Evolutionary conservation across 2,113 vertebrate species (phyloP), one percentile per base, ranked within the genome.

Genomic region (Proteles cristata): DNA sequence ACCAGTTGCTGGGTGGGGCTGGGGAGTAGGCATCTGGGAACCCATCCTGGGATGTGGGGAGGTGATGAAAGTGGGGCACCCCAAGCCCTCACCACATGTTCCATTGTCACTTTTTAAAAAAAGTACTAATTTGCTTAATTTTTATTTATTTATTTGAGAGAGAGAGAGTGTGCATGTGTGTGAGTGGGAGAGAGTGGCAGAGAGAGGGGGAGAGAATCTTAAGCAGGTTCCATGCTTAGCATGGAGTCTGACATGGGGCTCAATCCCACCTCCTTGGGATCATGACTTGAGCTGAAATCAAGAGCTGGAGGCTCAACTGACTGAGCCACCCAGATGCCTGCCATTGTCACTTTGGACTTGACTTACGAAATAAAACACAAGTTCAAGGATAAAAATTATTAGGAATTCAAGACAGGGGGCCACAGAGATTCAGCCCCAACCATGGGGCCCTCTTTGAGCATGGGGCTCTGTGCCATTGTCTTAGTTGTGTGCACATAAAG

Each of bases 401-500:
- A 80, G 35, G 43, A 87, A 53, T 81, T 90, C 65, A 80, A 80
- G 39, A 39, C 25, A 35, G 16, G 6, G 43, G 43, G 43, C 9
- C 4, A 1, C 28, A 73, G 79, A 93, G 25, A 16, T 61, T 50
- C 35, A 61, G 28, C 11, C 26, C 43, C 55, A 66, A 74, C 58
- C 17, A 11, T 4, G 2, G 6, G 31, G 31, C 0, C 33, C 26
- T 28, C 8, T 83, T 89, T 55, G 63, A 79, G 31, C 45, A 16
- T 5, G 33, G 16, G 35, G 76, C 7, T 2, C 50, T 73, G 26
- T 2, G 50, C 7, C 3, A 69, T n/a, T 25, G 35, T n/a, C 33
- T 71, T 15, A 9, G 45, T 5, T 2, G 5, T 7, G 16, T 0
- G 3, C 11, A 4, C 6, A 0, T 11, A 15, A 35, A 68, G 2